Evolutionary conservation across 2,797 vertebrate species (phyloP).

Genomic region (Neostethus bicornis): DNA sequence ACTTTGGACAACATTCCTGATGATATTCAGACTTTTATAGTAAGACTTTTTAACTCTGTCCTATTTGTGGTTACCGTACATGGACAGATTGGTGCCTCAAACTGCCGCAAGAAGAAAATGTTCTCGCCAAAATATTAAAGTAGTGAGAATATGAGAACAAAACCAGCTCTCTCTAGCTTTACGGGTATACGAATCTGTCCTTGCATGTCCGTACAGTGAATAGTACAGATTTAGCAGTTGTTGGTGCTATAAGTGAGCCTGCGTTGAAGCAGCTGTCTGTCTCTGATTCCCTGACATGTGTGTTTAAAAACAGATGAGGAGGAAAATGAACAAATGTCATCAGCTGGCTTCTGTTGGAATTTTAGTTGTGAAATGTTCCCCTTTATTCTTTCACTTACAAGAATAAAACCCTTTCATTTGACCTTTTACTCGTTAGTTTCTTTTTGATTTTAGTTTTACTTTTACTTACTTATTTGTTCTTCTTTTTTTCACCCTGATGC

Average conservation of each 20-base stretch:
- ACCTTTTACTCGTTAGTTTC: not conserved
- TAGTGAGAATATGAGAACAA: not conserved
- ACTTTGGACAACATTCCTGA: not conserved
- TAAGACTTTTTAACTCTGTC: not conserved
- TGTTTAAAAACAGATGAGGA: constrained; percentile 49
- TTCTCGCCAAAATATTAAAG: not conserved
- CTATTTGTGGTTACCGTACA: not conserved
- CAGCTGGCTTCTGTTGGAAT: constrained; percentile 30
- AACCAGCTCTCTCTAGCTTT: constrained; percentile 13
- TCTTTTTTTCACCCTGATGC: not conserved
- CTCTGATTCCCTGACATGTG: constrained; percentile 23
- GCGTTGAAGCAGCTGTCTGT: constrained; percentile 54
- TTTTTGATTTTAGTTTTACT: constrained; percentile 38
- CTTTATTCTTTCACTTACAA: constrained; percentile 17
- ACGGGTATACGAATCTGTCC: constrained; percentile 5
- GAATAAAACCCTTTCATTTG: not conserved
- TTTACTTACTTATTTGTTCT: constrained; percentile 1
- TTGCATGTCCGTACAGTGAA: not conserved
- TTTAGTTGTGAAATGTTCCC: constrained; percentile 33
- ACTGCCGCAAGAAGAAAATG: not conserved
- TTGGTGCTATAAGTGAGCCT: constrained; percentile 47
- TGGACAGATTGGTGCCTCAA: not conserved
- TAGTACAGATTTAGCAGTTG: constrained; percentile 29
- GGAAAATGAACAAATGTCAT: constrained; percentile 44
- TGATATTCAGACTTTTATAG: not conserved